phyloP scores from a whole-genome alignment of 2,113 vertebrate genomes.

The Suncus etruscus region DNA sequence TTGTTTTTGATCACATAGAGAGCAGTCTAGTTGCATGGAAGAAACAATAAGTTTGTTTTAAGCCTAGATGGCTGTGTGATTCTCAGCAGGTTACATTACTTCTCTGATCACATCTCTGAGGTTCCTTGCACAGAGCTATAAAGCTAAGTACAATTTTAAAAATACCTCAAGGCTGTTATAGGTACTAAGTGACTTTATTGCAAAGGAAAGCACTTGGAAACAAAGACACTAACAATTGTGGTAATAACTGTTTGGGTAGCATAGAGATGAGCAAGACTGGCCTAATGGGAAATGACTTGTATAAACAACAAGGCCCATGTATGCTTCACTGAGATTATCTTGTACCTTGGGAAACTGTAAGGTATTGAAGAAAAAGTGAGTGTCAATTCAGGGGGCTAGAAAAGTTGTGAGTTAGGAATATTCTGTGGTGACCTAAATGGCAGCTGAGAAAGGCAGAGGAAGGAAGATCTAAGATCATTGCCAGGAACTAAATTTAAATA shows the following conservation, averaged over 20 bases:
- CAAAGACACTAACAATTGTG: background rate
- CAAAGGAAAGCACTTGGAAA: constrained; percentile 45
- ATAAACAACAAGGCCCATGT: constrained; percentile 30
- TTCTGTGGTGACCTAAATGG: background rate
- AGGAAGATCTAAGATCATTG: constrained; percentile 29
- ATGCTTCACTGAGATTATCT: background rate
- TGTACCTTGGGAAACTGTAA: background rate
- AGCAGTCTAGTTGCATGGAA: background rate
- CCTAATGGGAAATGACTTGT: constrained; percentile 43
- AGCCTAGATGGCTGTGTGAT: background rate
- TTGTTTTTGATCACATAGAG: background rate
- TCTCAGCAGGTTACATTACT: background rate
- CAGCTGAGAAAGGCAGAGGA: constrained; percentile 30
- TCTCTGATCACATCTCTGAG: constrained; percentile 1
- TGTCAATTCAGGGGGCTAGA: background rate
- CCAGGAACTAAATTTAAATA: constrained; percentile 70
- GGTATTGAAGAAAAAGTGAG: background rate
- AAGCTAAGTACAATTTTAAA: constrained; percentile 28
- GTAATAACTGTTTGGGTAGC: constrained; percentile 38
- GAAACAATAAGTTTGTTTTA: background rate
- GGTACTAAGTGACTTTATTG: constrained; percentile 53
- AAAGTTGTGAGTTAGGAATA: background rate
- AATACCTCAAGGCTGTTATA: constrained; percentile 29
- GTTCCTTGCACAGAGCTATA: background rate
- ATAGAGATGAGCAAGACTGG: constrained; percentile 60